Evolutionary conservation across 2,797 vertebrate genomes (phyloP), one percentile per base, ranked within the genome.

Genomic region (Glossophaga mutica): DNA sequence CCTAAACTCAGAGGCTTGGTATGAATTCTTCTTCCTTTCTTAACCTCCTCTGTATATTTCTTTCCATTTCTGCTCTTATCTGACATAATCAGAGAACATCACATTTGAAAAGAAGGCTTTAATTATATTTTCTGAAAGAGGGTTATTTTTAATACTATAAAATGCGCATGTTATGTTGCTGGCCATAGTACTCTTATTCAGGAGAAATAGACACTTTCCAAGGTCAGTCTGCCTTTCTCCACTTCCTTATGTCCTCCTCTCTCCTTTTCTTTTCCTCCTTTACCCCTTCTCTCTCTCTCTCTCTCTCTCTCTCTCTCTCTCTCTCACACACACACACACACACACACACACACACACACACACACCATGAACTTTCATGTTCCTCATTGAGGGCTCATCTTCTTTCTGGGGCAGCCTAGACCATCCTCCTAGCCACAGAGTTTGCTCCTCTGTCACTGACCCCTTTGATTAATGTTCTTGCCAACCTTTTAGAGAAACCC

Each of bases 41-140:
- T 48, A 81, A 76, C 22, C 42, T 50, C 22, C 24, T 88, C 21
- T 90, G 16, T 74, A 0, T 79, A 26, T 89, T 89, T 87, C 9
- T 29, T 91, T 91, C 48, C 3, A n/a, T 62, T 84, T 97, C 34
- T 92, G 4, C 32, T 67, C 42, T 79, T 77, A 34, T 26, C 5
- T 76, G 65, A 95, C 65, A 29, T 52, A 95, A 74, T 94, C 21
- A 44, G 89, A 93, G 83, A 93, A 76, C 22, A 94, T 71, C 94
- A 89, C 12, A 62, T 95, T 67, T 78, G 21, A 93, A 94, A 95
- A 22, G 22, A 26, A 21, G 9, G 5, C 2, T 12, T 90, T 73
- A 87, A 48, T 74, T 89, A 18, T 73, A 46, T 79, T 93, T 85
- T 71, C 37, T 79, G 22, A 92, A 94, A 89, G 32, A 85, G 32